Percentiles rank a stretch among this genome's conserved stretches.
These are phyloP conservation scores for Nymphalis urticae DNA, from an alignment of 2,888 invertebrate genomes.

Conservation along the genomic window DNA sequence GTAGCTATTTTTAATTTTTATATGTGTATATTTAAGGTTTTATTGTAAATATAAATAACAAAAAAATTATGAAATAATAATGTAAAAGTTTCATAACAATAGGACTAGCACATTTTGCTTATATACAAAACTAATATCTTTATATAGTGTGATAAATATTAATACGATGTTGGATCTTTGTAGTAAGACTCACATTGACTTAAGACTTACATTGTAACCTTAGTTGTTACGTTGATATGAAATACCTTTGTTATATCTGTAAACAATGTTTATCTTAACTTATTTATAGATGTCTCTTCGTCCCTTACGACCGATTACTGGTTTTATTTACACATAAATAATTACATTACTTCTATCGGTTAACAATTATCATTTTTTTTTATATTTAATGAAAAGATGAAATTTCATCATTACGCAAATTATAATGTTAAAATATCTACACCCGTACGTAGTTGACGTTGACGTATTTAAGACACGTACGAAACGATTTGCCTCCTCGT, in stretches of 20 bases:
- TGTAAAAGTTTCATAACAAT: no score
- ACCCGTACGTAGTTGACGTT: no score
- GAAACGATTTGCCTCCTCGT: no score
- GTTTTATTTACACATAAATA: slow-evolving; percentile 9
- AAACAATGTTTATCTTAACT: slow-evolving; percentile 4
- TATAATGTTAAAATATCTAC: no score
- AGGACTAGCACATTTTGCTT: no score
- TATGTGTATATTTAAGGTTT: no score
- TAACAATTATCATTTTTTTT: neutral
- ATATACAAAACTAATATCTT: neutral
- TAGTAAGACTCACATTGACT: neutral
- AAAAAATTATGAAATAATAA: no score
- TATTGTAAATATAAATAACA: no score
- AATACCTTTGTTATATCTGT: slow-evolving; percentile 1
- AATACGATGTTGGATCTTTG: no score
- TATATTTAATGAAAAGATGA: neutral
- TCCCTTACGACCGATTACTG: slow-evolving; percentile 9
- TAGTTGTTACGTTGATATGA: slow-evolving; percentile 5
- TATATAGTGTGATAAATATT: neutral
- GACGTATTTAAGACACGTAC: no score
- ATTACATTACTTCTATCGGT: neutral
- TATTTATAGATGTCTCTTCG: slow-evolving; percentile 2
- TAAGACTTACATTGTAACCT: neutral
- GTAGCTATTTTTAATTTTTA: no score
- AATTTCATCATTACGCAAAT: no score